Base-by-base conservation (phyloP, 2,113 vertebrate species). In the Myrmophylax atrothorax region DNA sequence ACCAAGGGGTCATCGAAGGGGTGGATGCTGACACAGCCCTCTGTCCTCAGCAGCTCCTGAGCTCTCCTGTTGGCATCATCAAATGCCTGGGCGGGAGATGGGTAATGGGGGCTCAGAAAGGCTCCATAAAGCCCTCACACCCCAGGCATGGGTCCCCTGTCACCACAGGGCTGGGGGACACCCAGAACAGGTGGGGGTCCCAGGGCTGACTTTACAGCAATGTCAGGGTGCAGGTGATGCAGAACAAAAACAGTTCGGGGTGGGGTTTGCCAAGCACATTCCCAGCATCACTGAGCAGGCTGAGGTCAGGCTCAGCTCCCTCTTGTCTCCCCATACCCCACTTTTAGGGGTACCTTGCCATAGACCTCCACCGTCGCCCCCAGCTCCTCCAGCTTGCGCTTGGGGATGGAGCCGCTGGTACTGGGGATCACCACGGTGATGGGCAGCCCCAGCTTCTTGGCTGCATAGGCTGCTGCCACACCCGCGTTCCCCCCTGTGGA, bases 1-100 rank as follows among this genome's bases (percentile, higher is more conserved):
- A 99, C 97, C 86, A 98, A 97, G 4, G 99, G 99, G 84, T 99
- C 98, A 50, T 99, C 99, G 5, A 99, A 99, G 3, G 99, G 99
- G 49, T 97, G 98, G 84, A 99, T 87, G 20, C 96, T 98, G 70
- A 98, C 97, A 97, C 98, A 99, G 95, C 97, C 98, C 1, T 99
- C 85, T 47, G 96, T 29, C 94, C 94, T 31, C 58, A 93, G 98
- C 52, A 99, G 87, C 87, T 97, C 97, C 55, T 98, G 93, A 3
- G 99, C 99, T n/a, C 96, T 98, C n/a, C 90, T 81, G 52, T 98
- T 98, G 89, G 99, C 98, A n/a, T 99, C 99, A 42, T 99, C 98
- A 94, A 99, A 98, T 50, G 98, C 98, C 99, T 99, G 72, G 13
- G 55, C 18, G 63, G 28, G 23, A 7, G 16, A 25, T 31, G 22